phyloP scores from a whole-genome alignment of 2,113 vertebrate species.

The Chauna torquata region DNA sequence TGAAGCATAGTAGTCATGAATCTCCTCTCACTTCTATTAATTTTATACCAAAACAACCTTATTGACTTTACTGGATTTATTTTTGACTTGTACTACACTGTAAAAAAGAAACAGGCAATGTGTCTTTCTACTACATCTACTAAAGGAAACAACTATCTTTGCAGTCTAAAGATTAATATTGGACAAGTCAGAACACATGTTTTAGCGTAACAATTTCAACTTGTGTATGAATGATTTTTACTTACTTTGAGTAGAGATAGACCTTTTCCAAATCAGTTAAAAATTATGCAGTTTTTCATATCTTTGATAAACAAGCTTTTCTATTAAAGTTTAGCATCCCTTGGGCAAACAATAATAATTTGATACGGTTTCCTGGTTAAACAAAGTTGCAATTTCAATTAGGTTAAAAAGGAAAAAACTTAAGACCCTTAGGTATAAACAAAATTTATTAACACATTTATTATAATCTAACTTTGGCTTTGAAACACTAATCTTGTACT shows the following conservation, averaged over 20 bases:
- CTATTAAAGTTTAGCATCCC: conserved; percentile 59
- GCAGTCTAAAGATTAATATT: conserved; percentile 1
- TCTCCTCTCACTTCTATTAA: neutral
- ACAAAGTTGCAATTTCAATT: conserved; percentile 63
- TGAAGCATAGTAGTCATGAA: conserved; percentile 33
- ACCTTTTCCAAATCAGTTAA: conserved; percentile 59
- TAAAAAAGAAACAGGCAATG: neutral
- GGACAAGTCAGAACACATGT: neutral
- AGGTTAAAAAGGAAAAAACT: conserved; percentile 33
- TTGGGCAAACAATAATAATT: conserved; percentile 67
- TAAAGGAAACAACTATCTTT: conserved; percentile 21
- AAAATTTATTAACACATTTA: conserved; percentile 33
- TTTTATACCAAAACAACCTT: conserved; percentile 24
- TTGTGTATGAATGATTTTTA: neutral
- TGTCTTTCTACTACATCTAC: neutral
- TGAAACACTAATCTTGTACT: conserved; percentile 24
- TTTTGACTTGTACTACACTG: neutral
- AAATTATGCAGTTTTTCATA: conserved; percentile 43
- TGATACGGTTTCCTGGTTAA: conserved; percentile 51
- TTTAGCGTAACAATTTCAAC: conserved; percentile 10
- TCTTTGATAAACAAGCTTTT: conserved; percentile 60
- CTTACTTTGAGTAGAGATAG: conserved; percentile 26
- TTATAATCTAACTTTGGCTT: conserved; percentile 48
- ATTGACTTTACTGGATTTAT: conserved; percentile 8
- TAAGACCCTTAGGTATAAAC: conserved; percentile 3